Evolutionary conservation across 2,888 invertebrate genomes (phyloP).

Genomic region (Sphecodes monilicornis): DNA sequence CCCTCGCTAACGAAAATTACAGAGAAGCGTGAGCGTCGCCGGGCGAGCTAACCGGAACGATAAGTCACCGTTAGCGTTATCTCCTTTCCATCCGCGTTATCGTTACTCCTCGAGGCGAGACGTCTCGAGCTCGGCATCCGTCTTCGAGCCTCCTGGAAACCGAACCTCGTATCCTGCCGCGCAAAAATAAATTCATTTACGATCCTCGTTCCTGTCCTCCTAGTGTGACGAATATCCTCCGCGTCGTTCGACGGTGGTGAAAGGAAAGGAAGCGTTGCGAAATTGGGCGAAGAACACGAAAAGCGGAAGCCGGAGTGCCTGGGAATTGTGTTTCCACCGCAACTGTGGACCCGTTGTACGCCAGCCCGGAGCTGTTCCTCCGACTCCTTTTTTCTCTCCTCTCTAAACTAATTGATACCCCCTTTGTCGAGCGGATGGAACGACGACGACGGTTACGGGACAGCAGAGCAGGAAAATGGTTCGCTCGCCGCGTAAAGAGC

Average conservation of each 20-base stretch:
- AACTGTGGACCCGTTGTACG: constrained; percentile 54
- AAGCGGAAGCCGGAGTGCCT: background rate
- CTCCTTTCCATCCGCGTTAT: constrained; percentile 41
- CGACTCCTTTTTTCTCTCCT: constrained; percentile 9
- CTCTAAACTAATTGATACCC: constrained; percentile 68
- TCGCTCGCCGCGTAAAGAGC: constrained; percentile 58
- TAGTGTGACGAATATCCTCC: constrained; percentile 18
- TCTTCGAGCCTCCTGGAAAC: constrained; percentile 13
- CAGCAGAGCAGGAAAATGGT: constrained; percentile 26
- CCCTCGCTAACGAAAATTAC: constrained; percentile 57
- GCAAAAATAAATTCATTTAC: constrained; percentile 63
- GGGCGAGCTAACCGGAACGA: constrained; percentile 36
- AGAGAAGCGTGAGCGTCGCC: constrained; percentile 30
- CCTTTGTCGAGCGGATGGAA: constrained; percentile 57
- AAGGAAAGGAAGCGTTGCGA: background rate
- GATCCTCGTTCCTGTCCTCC: constrained; percentile 1
- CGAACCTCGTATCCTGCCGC: background rate
- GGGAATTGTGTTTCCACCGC: constrained; percentile 34
- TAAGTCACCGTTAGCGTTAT: constrained; percentile 51
- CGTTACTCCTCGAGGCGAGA: constrained; percentile 23
- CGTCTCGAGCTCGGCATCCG: constrained; percentile 39
- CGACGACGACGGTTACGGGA: constrained; percentile 28
- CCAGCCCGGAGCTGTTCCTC: constrained; percentile 25
- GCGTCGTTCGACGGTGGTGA: background rate
- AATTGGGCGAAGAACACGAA: constrained; percentile 22